Percentiles rank a stretch among this genome's conserved stretches.
These are phyloP conservation scores for Loripinus fragilis DNA, from an alignment of 2,888 invertebrate species.

Conservation along the genomic window DNA sequence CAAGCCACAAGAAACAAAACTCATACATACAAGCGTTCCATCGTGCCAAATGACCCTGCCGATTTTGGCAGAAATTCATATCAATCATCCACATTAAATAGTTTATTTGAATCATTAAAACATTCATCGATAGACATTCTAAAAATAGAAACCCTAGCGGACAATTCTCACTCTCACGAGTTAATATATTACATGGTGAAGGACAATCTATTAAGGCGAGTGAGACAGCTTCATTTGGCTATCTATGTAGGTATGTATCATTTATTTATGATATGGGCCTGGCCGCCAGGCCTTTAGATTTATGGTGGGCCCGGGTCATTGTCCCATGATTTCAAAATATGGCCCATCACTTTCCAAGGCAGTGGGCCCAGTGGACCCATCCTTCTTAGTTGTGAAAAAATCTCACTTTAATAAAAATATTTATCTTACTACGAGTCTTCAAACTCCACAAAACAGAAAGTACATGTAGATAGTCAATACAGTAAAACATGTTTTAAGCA, in stretches of 20 bases:
- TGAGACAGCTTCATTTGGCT: constrained; percentile 76
- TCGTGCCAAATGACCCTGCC: constrained; percentile 80
- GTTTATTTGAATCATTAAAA: constrained; percentile 64
- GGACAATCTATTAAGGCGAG: constrained; percentile 70
- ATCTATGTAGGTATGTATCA: constrained; percentile 78
- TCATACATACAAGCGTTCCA: constrained; percentile 61
- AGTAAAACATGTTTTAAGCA: no score
- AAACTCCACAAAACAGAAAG: no score
- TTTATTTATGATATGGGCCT: no score
- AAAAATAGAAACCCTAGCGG: constrained; percentile 70
- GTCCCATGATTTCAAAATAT: no score
- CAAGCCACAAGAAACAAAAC: constrained; percentile 62
- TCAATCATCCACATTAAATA: constrained; percentile 79
- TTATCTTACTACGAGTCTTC: no score
- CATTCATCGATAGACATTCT: constrained; percentile 73
- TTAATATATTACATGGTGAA: constrained; percentile 77
- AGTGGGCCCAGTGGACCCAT: no score
- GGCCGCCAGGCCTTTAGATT: no score
- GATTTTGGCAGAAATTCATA: constrained; percentile 80
- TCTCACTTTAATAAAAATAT: no score
- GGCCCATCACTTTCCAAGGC: no score
- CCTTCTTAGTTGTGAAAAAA: no score
- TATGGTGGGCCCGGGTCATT: no score
- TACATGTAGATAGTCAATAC: no score
- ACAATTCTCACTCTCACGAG: constrained; percentile 72